These are phyloP conservation scores for Teinopalpus imperialis DNA, from an alignment of 2,888 invertebrate genomes.

Conservation along the genomic window DNA sequence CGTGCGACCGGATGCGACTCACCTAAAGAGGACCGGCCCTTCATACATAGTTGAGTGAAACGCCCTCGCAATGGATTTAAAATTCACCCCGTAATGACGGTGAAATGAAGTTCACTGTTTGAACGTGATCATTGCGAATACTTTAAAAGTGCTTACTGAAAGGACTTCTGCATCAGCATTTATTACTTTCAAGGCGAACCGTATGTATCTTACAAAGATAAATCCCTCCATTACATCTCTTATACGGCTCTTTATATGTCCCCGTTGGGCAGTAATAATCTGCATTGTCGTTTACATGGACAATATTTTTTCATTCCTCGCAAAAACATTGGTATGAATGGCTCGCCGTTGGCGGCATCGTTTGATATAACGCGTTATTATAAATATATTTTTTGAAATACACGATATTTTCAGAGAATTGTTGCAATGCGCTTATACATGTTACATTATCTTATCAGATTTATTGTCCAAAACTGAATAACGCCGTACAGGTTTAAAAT, in stretches of 20 bases:
- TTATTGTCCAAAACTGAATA: constrained; percentile 17
- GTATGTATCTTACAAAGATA: constrained; percentile 45
- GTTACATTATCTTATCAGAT: constrained; percentile 44
- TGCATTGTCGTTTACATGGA: constrained; percentile 68
- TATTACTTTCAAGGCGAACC: constrained; percentile 29
- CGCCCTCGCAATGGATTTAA: constrained; percentile 63
- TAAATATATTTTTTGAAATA: constrained; percentile 50
- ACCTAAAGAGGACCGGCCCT: constrained; percentile 53
- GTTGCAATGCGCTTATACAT: constrained; percentile 45
- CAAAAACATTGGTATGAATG: constrained; percentile 55
- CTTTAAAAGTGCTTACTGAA: constrained; percentile 26
- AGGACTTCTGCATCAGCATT: constrained; percentile 30
- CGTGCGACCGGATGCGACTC: constrained; percentile 62
- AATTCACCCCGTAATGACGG: constrained; percentile 70
- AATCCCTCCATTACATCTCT: constrained; percentile 52
- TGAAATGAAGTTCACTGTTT: constrained; percentile 60
- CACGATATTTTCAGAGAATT: constrained; percentile 46
- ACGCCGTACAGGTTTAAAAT: constrained; percentile 7
- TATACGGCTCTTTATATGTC: constrained; percentile 61
- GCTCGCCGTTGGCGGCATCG: constrained; percentile 49
- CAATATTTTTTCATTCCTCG: constrained; percentile 65
- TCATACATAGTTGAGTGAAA: constrained; percentile 75
- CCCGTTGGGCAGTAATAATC: constrained; percentile 66
- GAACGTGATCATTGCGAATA: constrained; percentile 55
- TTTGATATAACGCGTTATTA: constrained; percentile 57